Evolutionary conservation across 64 coral and sea anemone species (phyloP), one percentile per base, ranked within the genome.

Genomic region (Actinia tenebrosa): DNA sequence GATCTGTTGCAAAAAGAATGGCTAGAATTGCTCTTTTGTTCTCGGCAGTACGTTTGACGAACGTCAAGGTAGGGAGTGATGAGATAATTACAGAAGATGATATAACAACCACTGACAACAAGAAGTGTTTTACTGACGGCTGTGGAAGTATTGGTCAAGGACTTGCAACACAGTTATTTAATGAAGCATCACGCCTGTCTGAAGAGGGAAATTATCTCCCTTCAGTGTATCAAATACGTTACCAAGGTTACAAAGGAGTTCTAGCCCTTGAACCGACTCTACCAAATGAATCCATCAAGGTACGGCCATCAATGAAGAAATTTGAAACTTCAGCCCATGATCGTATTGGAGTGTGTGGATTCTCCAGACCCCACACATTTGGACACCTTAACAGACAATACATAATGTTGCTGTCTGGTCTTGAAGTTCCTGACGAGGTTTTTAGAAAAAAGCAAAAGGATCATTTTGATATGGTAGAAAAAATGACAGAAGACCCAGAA

Each of bases 271-370:
- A 92, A n/a, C 86, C 82, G 0, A 90, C 68, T 6, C 84, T 97
- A 22, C 58, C 71, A 42, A 85, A 8, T 20, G 53, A 91, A 71
- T 91, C 88, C 16, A 87, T 97, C 14, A 87, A 93, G 71, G 84
- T 93, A 59, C 91, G 94, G 1, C 91, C 91, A 71, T 97, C 94
- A 13, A 97, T 97, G 94, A 88, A 93, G 58, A 97, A 97, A 62
- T 97, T 97, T 53, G 52, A 58, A 37, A 93, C 91, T 75, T 50
- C 17, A 22, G 30, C 64, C 56, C 62, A 46, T 22, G 91, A 69
- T 22, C 91, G 91, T 71, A 86, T 97, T 44, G 94, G 92, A 45
- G 94, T 93, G 82, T 90, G 62, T 71, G 94, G 94, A 7, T 97
- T 85, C 59, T 97, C 94, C 7, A 87, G 91, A 58, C 94, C 91